These are phyloP conservation scores for Acridotheres tristis DNA, from an alignment of 2,797 vertebrate species.

Conservation along the genomic window DNA sequence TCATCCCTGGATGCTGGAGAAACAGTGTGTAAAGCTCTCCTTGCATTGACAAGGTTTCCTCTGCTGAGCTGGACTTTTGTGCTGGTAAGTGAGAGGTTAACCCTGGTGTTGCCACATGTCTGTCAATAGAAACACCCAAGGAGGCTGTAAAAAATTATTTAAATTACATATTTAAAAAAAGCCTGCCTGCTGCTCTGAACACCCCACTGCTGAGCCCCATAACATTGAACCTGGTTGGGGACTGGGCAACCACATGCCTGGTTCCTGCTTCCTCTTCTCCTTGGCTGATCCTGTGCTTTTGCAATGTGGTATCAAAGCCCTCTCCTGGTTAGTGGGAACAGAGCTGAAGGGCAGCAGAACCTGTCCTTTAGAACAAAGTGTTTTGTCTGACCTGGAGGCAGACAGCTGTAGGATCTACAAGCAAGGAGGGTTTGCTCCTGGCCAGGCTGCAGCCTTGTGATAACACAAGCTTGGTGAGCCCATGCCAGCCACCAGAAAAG, in stretches of 20 bases:
- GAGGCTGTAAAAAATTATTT: not conserved
- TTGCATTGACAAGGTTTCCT: rapidly evolving
- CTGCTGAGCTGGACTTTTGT: not conserved
- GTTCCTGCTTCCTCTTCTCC: not conserved
- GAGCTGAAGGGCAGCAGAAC: not conserved
- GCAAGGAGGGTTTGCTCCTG: not conserved
- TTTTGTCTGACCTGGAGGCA: not conserved
- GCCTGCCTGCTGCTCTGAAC: not conserved
- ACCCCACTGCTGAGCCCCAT: rapidly evolving
- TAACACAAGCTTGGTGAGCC: not conserved
- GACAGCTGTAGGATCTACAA: not conserved
- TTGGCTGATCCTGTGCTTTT: not conserved
- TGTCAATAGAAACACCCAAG: not conserved
- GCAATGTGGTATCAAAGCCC: not conserved
- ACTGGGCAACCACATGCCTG: not conserved
- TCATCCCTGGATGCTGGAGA: not conserved
- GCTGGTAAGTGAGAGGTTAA: not conserved
- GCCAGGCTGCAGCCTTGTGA: not conserved
- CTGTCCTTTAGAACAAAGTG: not conserved
- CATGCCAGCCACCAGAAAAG: rapidly evolving
- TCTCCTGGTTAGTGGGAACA: not conserved
- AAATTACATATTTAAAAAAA: not conserved
- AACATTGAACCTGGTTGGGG: not conserved
- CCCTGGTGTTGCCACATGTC: not conserved
- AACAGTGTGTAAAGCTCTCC: not conserved